Evolutionary conservation across 2,797 vertebrate genomes (phyloP).

Genomic region (Lutjanus argentimaculatus): DNA sequence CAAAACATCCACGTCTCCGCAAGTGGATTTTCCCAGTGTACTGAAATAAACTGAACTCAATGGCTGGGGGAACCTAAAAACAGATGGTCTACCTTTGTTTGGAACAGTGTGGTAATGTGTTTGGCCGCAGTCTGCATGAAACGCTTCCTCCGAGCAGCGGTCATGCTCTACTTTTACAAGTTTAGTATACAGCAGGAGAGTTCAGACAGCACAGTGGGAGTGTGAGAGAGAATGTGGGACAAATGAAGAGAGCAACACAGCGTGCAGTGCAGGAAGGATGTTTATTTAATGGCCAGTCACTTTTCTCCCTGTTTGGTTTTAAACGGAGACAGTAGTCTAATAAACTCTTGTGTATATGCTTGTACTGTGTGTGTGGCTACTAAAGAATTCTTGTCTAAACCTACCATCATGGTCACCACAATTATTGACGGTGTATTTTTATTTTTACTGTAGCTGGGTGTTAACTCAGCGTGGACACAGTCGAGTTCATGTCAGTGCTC

Average conservation of each 20-base stretch:
- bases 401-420: background rate
- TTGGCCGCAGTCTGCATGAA: constrained; percentile 3
- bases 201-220: background rate
- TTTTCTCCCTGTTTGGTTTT: background rate
- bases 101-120: constrained; percentile 1
- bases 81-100: background rate
- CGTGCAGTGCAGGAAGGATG: background rate
- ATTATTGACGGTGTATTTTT: background rate
- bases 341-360: background rate
- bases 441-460: background rate
- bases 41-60: background rate
- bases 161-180: constrained; percentile 1
- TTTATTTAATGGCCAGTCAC: constrained; percentile 4
- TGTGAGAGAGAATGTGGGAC: background rate
- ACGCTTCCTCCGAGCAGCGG: background rate
- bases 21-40: background rate
- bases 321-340: constrained; percentile 11
- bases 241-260: constrained; percentile 5
- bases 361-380: background rate
- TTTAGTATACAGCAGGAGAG: background rate
- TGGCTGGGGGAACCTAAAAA: background rate
- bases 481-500: background rate
- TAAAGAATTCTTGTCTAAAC: background rate
- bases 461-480: background rate
- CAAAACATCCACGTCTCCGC: no score